A percentile compares a stretch with the other conserved stretches of the same genome.
These are phyloP conservation scores for Deilephila elpenor DNA, from an alignment of 2,888 invertebrate species.

Conservation along the genomic window DNA sequence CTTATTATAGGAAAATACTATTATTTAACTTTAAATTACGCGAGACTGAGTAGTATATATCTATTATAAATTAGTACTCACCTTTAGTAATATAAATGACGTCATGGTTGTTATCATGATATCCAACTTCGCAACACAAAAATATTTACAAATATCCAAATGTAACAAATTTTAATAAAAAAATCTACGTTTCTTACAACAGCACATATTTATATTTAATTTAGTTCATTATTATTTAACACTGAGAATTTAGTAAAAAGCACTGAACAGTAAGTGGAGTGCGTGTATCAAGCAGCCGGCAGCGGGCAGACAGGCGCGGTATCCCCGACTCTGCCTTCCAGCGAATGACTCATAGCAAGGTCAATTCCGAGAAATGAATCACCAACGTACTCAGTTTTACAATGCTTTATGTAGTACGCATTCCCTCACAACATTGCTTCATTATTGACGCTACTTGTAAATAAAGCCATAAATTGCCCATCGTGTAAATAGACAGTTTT, in stretches of 20 bases:
- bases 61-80: slow-evolving; percentile 54
- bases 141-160: slow-evolving; percentile 63
- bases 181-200: slow-evolving; percentile 56
- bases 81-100: slow-evolving; percentile 84
- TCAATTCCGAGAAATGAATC: slow-evolving; percentile 86
- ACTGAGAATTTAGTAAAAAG: slow-evolving; percentile 60
- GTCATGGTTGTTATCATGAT: slow-evolving; percentile 85
- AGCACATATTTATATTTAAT: slow-evolving; percentile 62
- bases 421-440: slow-evolving; percentile 68
- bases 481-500: neutral
- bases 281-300: slow-evolving; percentile 80
- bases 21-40: slow-evolving; percentile 19
- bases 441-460: slow-evolving; percentile 40
- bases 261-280: slow-evolving; percentile 68
- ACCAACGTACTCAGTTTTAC: slow-evolving; percentile 80
- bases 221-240: slow-evolving; percentile 52
- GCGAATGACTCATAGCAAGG: slow-evolving; percentile 85
- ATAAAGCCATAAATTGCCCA: slow-evolving; percentile 36
- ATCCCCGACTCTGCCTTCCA: slow-evolving; percentile 85
- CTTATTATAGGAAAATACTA: slow-evolving; percentile 34
- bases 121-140: slow-evolving; percentile 76
- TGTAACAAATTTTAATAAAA: slow-evolving; percentile 50
- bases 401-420: slow-evolving; percentile 78
- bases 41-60: slow-evolving; percentile 26
- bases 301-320: slow-evolving; percentile 84